Evolutionary conservation across 2,113 vertebrate species (phyloP).

Genomic region (Hylia prasina): DNA sequence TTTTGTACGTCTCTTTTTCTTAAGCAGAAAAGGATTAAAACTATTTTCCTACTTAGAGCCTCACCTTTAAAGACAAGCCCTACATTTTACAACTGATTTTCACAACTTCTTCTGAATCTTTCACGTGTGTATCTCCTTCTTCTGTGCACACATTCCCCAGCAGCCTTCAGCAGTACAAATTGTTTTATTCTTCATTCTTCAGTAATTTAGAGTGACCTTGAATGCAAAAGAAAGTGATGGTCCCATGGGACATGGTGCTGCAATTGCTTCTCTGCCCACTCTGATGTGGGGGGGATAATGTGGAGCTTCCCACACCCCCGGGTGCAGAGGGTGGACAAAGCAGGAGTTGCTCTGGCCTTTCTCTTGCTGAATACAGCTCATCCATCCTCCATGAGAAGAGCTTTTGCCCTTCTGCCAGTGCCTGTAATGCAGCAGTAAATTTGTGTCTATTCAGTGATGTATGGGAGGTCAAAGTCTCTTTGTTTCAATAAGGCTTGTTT

Average conservation of each 20-base stretch:
- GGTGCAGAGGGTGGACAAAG: not conserved
- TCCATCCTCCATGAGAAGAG: not conserved
- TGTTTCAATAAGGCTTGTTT: not conserved
- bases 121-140: accelerated
- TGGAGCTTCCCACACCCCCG: not conserved
- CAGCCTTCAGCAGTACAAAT: not conserved
- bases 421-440: conserved; percentile 18
- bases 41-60: not conserved
- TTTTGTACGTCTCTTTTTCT: not conserved
- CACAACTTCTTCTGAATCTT: not conserved
- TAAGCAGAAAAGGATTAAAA: not conserved
- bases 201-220: not conserved
- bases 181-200: not conserved
- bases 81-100: not conserved
- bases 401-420: not conserved
- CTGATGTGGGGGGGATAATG: not conserved
- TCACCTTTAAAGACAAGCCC: not conserved
- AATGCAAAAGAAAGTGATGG: not conserved
- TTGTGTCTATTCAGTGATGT: not conserved
- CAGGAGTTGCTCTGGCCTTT: not conserved
- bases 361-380: not conserved
- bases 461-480: not conserved
- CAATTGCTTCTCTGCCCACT: not conserved
- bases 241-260: not conserved
- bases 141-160: not conserved